phyloP scores from a whole-genome alignment of 2,888 invertebrate species.

The Cerceris rybyensis region DNA sequence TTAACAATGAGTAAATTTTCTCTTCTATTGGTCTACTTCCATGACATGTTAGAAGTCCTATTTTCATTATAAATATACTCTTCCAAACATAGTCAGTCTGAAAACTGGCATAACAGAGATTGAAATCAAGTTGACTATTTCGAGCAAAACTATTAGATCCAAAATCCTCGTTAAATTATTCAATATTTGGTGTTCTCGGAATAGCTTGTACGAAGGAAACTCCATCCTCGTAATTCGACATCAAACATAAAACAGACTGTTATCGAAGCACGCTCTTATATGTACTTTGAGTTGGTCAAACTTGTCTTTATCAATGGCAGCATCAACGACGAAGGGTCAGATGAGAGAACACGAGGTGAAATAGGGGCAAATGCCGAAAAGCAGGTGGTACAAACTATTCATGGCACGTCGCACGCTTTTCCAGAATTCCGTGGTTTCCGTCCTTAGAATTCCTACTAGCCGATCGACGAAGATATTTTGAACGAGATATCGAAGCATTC shows the following conservation, averaged over 20 bases:
- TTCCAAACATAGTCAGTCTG: no score
- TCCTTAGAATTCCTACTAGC: conserved; percentile 26
- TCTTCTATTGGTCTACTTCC: no score
- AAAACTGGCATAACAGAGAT: no score
- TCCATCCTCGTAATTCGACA: neutral
- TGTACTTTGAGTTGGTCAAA: neutral
- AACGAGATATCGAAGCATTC: conserved; percentile 47
- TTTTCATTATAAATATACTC: no score
- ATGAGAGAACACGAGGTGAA: conserved; percentile 2
- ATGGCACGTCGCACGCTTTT: conserved; percentile 41
- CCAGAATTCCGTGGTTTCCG: conserved; percentile 33
- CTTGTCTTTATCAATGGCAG: neutral
- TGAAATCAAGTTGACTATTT: no score
- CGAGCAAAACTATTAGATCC: no score
- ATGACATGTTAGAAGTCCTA: no score
- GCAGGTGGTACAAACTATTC: conserved; percentile 34
- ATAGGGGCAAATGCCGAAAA: neutral
- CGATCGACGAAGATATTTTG: conserved; percentile 49
- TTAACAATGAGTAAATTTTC: no score
- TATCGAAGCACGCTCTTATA: neutral
- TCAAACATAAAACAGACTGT: neutral
- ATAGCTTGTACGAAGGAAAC: no score
- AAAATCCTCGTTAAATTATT: no score
- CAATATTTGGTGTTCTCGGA: no score
- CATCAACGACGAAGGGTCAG: neutral